Conservation (phyloP, 2,113 vertebrate genomes). For the Uropsilus gracilis region DNA sequence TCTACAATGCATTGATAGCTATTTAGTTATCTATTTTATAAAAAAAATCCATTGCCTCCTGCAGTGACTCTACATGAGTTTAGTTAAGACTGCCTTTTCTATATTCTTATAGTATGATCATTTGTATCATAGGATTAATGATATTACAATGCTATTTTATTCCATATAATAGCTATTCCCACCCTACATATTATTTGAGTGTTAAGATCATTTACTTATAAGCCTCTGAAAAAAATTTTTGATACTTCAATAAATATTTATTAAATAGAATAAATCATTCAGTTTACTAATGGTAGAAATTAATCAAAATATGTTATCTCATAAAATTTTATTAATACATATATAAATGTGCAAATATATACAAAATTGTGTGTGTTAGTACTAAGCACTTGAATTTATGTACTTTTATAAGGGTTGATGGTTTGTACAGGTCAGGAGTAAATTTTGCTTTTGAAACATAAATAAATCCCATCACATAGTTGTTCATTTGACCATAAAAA, state of each 20-base stretch:
- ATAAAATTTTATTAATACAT: background rate
- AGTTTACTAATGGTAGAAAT: background rate
- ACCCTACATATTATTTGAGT: background rate
- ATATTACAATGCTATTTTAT: background rate
- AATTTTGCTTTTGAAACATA: conserved; percentile 3
- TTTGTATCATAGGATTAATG: background rate
- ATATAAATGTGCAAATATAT: background rate
- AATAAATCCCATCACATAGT: background rate
- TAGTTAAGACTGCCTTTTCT: background rate
- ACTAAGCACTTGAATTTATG: background rate
- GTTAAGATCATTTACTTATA: background rate
- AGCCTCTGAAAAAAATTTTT: background rate
- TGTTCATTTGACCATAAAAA: background rate
- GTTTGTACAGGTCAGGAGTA: background rate
- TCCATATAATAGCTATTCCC: background rate
- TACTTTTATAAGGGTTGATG: background rate
- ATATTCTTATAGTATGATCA: background rate
- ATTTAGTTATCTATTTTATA: background rate
- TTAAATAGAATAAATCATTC: background rate
- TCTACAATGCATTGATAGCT: background rate
- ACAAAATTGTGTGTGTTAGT: background rate
- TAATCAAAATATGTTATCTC: background rate
- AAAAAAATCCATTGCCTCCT: background rate
- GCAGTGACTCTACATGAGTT: background rate
- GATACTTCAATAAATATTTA: background rate